Evolutionary conservation across 2,797 vertebrate species (phyloP), one percentile per base, ranked within the genome.

Genomic region (Chelidonichthys spinosus): DNA sequence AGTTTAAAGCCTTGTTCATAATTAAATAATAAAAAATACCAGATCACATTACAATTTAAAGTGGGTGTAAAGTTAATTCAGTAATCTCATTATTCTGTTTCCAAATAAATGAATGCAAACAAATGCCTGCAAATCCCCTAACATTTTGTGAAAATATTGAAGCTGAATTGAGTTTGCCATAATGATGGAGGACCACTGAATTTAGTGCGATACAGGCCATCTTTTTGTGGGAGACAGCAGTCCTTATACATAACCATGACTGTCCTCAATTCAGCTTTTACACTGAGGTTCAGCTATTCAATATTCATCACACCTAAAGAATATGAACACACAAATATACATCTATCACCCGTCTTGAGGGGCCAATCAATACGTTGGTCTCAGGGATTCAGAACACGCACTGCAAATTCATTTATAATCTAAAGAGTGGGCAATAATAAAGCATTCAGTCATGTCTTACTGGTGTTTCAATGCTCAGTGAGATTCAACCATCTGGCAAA

Each of bases 241-340:
- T 72, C 62, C 87, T 89, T 80, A 89, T 89, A 87, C 87, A 92
- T 91, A 91, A 90, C 76, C 85, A 91, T 79, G 84, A 88, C 62
- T 81, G 69, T 70, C 83, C 78, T 60, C 76, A 82, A 81, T 84
- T 79, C 87, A 78, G 85, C 61, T 79, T 88, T 83, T 87, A 87
- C 82, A 79, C 82, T 79, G 72, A 82, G 73, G 49, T 81, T 72
- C 65, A 85, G 74, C 91, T 94, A 92, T 86, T 95, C 87, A 92
- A 93, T 92, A 95, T 95, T 93, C 91, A 94, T 87, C 82, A 77
- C 91, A 86, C 86, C 93, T 88, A 86, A 92, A 93, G 89, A 94
- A 94, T 94, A 94, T 92, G 89, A 94, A 93, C 90, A 90, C 91
- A 90, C 91, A 93, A 94, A 93, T 87, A 88, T 90, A 92, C 92